Evolutionary conservation across 2,113 vertebrate species (phyloP).

Genomic region (Hirundichthys speculiger): DNA sequence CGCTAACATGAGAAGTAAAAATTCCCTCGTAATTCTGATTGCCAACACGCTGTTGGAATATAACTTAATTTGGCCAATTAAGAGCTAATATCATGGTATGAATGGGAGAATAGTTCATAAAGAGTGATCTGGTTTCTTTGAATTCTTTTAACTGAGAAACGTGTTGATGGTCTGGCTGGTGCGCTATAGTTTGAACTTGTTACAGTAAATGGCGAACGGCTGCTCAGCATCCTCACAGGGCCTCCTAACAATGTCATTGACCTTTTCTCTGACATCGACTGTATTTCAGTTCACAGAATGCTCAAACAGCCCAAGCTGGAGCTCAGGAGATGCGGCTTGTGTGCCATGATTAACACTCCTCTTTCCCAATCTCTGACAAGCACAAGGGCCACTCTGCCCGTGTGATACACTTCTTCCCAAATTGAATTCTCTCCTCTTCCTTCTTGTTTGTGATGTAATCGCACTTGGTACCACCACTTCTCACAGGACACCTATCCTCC

Average conservation of each 20-base stretch:
- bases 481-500: constrained; percentile 59
- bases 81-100: too few species aligned
- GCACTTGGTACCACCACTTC: constrained; percentile 43
- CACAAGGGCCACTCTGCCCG: constrained; percentile 68
- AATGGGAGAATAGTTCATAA: background rate
- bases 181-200: constrained; percentile 43
- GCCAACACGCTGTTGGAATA: too few species aligned
- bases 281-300: constrained; percentile 61
- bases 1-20: too few species aligned
- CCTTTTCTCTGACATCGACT: constrained; percentile 67
- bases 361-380: constrained; percentile 76
- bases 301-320: constrained; percentile 50
- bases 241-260: constrained; percentile 64
- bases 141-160: constrained; percentile 8
- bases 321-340: constrained; percentile 37
- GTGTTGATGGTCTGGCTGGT: constrained; percentile 16
- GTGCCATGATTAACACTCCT: constrained; percentile 67
- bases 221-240: constrained; percentile 39
- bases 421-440: constrained; percentile 70
- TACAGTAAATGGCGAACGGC: constrained; percentile 37
- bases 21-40: too few species aligned
- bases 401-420: constrained; percentile 74
- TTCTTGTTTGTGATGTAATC: constrained; percentile 71
- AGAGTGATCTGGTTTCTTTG: constrained; percentile 10
- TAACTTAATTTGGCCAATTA: too few species aligned